Base-by-base conservation (phyloP, 1,140 invertebrate species). In the Ephestia elutella region DNA sequence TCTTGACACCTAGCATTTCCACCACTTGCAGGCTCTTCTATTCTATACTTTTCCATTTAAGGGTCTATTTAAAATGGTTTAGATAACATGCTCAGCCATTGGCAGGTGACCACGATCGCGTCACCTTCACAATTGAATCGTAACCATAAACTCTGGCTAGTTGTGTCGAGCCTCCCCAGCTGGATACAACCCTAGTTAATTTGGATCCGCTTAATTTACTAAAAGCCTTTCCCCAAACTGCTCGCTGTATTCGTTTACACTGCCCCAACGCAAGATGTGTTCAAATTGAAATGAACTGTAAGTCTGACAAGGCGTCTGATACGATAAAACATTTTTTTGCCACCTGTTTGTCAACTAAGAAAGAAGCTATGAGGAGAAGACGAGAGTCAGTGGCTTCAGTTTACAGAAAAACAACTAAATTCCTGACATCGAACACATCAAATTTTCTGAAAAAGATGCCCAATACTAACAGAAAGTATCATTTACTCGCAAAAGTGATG, bases 331-430 rank as follows among this genome's bases (percentile, higher is more conserved):
- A 66, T 55, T 65, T 76, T 49, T 48, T 51, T 25, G 60, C n/a
- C 5, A 38, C 56, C 17, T 2, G 38, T 49, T 30, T 51, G 3
- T 30, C 38, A 1, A 10, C 38, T 15, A 44, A 44, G 10, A 44
- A 80, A 66, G 73, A 82, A 62, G 82, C 80, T 49, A 73, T 85
- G 53, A 85, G 71, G 66, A 65, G 73, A 7, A 75, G 82, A 60
- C 66, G 82, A 44, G 85, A 87, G 63, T 87, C 85, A 0, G 80
- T 87, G 11, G 82, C 82, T 7, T 74, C 79, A 0, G 85, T 85
- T 5, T 87, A 80, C 17, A 80, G 72, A 56, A 82, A 78, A 62
- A 87, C 85, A 18, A 87, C 85, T 13, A 86, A 86, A 68, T 87
- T 86, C 48, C 54, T 86, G 5, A 70, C 78, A 13, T 61, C 74